These are phyloP conservation scores for Lasioglossum marginatum DNA, from an alignment of 2,888 invertebrate species.

Conservation along the genomic window DNA sequence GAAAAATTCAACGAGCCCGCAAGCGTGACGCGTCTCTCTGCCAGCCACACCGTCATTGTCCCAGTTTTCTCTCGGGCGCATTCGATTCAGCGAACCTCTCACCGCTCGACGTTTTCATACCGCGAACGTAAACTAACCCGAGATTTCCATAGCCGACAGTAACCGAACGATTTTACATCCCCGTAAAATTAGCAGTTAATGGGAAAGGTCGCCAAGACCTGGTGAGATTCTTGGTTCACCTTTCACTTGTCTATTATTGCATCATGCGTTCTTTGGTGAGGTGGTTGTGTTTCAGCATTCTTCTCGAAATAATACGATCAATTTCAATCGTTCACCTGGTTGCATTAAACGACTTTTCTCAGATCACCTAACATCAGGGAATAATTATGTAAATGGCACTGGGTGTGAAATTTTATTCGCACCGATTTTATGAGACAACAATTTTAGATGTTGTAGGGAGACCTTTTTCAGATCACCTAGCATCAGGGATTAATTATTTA, in stretches of 20 bases:
- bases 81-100: conserved; percentile 57
- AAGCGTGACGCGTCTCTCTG: conserved; percentile 54
- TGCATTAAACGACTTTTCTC: neutral
- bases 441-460: neutral
- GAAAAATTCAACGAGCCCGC: conserved; percentile 42
- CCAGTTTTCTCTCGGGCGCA: conserved; percentile 60
- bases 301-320: neutral
- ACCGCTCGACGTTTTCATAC: conserved; percentile 30
- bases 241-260: neutral
- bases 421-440: neutral
- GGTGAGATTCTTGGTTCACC: neutral
- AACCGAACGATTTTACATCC: neutral
- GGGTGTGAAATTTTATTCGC: too few species aligned
- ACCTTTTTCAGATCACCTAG: neutral
- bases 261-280: neutral
- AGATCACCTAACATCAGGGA: too few species aligned
- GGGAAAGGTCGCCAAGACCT: neutral
- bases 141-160: neutral
- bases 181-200: neutral
- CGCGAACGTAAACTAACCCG: conserved; percentile 21
- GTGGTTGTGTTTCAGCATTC: neutral
- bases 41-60: conserved; percentile 59
- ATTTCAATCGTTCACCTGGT: neutral
- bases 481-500: neutral
- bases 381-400: neutral